phyloP scores from a whole-genome alignment of 1,140 invertebrate species.

The Araneus ventricosus region DNA sequence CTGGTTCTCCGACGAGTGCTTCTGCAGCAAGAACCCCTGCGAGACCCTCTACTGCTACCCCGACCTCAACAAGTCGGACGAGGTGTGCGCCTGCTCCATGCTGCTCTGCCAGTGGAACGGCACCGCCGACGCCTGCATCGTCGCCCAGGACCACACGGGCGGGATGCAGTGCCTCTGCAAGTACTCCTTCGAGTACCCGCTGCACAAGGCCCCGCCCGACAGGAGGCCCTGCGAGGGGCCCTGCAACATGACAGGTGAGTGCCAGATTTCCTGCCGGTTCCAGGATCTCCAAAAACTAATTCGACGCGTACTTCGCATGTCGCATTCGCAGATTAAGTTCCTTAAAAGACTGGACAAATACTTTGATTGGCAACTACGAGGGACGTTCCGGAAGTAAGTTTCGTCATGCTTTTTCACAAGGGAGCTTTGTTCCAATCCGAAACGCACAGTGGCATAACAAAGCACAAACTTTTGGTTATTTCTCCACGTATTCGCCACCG shows the following conservation, averaged over 20 bases:
- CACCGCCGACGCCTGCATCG: neutral
- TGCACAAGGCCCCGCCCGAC: neutral
- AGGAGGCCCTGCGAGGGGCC: neutral
- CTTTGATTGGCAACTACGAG: too few relatives aligned
- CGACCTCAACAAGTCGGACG: conserved; percentile 51
- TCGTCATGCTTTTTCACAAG: too few relatives aligned
- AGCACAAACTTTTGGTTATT: too few relatives aligned
- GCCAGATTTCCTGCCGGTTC: too few relatives aligned
- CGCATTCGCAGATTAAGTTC: too few relatives aligned
- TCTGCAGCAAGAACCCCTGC: conserved; percentile 33
- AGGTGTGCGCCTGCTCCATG: conserved; percentile 58
- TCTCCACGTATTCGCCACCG: too few relatives aligned
- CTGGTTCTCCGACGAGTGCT: conserved; percentile 59
- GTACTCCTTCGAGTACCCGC: neutral
- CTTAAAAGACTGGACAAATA: too few relatives aligned
- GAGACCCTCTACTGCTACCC: conserved; percentile 62
- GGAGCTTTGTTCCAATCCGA: too few relatives aligned
- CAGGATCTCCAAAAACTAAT: too few relatives aligned
- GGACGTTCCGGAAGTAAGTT: too few relatives aligned
- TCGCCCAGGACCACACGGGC: neutral
- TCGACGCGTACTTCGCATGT: too few relatives aligned
- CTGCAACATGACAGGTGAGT: neutral
- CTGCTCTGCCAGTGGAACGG: conserved; percentile 65
- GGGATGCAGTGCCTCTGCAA: neutral
- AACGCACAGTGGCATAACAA: too few relatives aligned